Percentiles rank a stretch among this genome's conserved stretches.
phyloP scores from a whole-genome alignment of 2,113 vertebrate species.

The Hypocryptadius cinnamomeus region DNA sequence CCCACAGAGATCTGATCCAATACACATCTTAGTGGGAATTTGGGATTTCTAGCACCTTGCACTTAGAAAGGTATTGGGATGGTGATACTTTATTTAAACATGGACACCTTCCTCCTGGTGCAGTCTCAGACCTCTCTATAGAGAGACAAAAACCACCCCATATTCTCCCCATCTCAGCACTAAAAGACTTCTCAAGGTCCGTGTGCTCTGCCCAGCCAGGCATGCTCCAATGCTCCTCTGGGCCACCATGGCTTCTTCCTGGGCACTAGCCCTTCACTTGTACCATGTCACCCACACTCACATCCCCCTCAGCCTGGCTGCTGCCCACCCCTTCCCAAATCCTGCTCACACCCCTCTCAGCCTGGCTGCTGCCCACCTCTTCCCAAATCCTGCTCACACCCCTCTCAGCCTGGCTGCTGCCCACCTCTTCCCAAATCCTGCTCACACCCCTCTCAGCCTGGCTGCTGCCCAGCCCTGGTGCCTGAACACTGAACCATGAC shows the following conservation, averaged over 20 bases:
- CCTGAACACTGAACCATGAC: rapidly evolving
- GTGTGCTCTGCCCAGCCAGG: neutral
- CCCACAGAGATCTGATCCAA: neutral
- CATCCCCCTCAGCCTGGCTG: neutral
- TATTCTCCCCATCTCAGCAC: neutral
- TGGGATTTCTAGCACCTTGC: neutral
- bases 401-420: neutral
- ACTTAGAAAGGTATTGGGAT: neutral
- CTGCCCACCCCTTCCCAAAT: neutral
- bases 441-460: neutral
- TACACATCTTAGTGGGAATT: rapidly evolving
- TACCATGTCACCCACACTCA: neutral
- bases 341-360: neutral
- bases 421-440: too few relatives aligned
- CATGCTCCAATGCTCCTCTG: neutral
- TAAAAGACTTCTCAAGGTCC: neutral
- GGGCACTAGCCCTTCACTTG: neutral
- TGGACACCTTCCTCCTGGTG: neutral
- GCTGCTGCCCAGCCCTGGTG: neutral
- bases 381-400: neutral
- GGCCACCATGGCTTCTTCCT: neutral
- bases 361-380: neutral
- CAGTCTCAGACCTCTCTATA: neutral
- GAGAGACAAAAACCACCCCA: neutral
- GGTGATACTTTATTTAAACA: neutral